Base-by-base conservation (phyloP, 2,113 vertebrate species). In the Phycodurus eques region DNA sequence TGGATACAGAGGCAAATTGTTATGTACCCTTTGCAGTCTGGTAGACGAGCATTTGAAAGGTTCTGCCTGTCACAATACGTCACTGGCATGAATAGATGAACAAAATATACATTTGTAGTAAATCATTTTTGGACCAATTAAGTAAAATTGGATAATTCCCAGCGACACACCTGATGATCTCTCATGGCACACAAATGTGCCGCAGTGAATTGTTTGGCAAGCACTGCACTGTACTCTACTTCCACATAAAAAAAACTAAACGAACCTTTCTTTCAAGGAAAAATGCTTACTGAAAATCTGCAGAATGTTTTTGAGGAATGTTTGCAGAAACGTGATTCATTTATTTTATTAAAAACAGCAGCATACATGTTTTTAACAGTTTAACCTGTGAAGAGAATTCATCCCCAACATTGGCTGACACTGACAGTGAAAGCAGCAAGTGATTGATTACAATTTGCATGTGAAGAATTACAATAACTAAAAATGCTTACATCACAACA, bases 311-410 rank as follows among this genome's bases (percentile, higher is more conserved):
- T 43, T 44, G 20, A 64, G 12, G 42, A 44, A 22, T 6, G 1
- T 22, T n/a, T 59, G 22, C 27, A 15, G 11, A n/a, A 59, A 6
- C 57, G 11, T 31, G 3, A 66, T 66, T 44, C 43, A 82, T 47
- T 62, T 87, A 88, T 88, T 86, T 89, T 87, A 46, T 20, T 15
- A 22, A 33, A 67, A 66, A 72, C 80, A 60, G 33, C 63, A 79
- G 17, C 44, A 71, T 44, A 77, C 46, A 63, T 51, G 74, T 20
- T 19, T 43, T 68, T 71, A 71, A 67, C 39, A 46, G 49, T 53
- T 31, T 35, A 76, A 71, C 20, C 65, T 27, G 51, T 47, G 59
- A 42, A 70, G 61, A 68, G 2, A 22, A 57, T n/a, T 22, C 33
- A 65, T 39, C 62, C 12, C 49, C 15, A 35, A 27, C 22, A 71